A percentile compares a stretch with the other conserved stretches of the same genome.
Evolutionary conservation across 2,113 vertebrate genomes (phyloP).

Genomic region (Tauraco erythrolophus): DNA sequence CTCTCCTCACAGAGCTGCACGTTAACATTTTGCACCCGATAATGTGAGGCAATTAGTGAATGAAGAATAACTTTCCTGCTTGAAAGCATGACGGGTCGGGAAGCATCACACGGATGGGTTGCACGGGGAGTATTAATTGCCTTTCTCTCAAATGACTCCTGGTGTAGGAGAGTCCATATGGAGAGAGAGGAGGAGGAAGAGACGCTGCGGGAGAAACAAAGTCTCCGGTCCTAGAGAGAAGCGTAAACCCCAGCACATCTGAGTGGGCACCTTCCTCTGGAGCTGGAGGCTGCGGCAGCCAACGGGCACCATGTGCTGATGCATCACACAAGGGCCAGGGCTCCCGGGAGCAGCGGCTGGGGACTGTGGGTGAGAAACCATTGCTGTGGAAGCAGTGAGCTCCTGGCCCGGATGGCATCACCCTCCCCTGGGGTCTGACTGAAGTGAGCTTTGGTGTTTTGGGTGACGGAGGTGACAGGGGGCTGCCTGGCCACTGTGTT

Average conservation of each 20-base stretch:
- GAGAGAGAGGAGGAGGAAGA: constrained; percentile 33
- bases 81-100: not conserved
- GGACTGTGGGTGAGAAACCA: rapidly evolving
- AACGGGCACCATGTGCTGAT: not conserved
- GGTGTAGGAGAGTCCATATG: constrained; percentile 59
- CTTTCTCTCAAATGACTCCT: constrained; percentile 14
- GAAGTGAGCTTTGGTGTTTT: rapidly evolving
- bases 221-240: not conserved
- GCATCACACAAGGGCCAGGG: not conserved
- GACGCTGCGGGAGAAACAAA: not conserved
- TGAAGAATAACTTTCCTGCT: constrained; percentile 38
- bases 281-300: not conserved
- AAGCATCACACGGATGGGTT: not conserved
- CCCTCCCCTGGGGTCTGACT: rapidly evolving
- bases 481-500: rapidly evolving
- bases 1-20: constrained; percentile 23
- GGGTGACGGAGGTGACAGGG: not conserved
- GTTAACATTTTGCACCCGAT: not conserved
- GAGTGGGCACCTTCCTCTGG: not conserved
- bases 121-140: not conserved
- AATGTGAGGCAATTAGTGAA: constrained; percentile 64
- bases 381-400: rapidly evolving
- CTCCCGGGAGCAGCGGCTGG: not conserved
- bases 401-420: rapidly evolving
- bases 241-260: not conserved